These are phyloP conservation scores for Apodemia mormo DNA, from an alignment of 2,888 invertebrate genomes.

Conservation along the genomic window DNA sequence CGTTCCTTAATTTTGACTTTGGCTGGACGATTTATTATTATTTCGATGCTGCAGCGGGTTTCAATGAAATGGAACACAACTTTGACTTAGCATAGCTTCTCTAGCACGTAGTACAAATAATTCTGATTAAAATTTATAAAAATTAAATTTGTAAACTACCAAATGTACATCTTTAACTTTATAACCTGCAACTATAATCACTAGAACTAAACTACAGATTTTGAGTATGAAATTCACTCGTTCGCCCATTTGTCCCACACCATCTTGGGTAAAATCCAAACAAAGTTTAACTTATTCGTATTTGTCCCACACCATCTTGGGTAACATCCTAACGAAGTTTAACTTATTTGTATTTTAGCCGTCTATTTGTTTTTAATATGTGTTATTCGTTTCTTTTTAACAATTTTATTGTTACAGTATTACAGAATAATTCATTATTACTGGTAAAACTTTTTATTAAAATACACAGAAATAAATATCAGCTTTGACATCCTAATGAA, in stretches of 20 bases:
- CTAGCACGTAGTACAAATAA: no score
- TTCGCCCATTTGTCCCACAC: neutral
- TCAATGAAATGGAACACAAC: no score
- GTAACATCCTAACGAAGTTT: neutral
- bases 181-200: constrained; percentile 37
- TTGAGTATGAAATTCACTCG: constrained; percentile 44
- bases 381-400: neutral
- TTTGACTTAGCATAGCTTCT: no score
- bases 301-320: no score
- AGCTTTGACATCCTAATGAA: neutral
- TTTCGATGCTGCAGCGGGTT: no score
- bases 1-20: no score
- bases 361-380: neutral
- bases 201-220: constrained; percentile 46
- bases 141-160: no score
- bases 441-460: neutral
- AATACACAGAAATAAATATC: neutral
- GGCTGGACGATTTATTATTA: no score
- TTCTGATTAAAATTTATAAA: no score
- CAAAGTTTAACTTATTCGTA: no score
- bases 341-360: no score
- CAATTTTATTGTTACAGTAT: neutral
- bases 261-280: neutral
- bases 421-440: neutral
- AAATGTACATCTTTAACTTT: neutral